phyloP scores from a whole-genome alignment of 2,113 vertebrate genomes.

The Nothobranchius furzeri region DNA sequence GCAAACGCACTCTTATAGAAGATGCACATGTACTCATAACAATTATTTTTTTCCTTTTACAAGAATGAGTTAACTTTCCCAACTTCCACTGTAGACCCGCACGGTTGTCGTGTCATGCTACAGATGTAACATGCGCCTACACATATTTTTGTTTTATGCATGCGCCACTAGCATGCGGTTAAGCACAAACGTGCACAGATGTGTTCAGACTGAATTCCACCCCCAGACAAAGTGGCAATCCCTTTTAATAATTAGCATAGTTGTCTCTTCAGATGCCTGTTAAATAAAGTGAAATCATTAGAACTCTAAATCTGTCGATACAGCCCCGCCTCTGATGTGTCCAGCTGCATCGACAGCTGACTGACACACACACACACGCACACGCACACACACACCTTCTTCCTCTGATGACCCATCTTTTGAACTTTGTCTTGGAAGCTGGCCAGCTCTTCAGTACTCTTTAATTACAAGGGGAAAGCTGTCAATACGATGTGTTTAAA shows the following conservation, averaged over 20 bases:
- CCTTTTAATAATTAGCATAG: slow-evolving; percentile 93
- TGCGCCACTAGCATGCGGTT: not conserved
- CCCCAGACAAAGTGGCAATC: slow-evolving; percentile 76
- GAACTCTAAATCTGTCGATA: slow-evolving; percentile 93
- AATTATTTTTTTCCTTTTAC: not conserved
- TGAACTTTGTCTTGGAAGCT: slow-evolving; percentile 99
- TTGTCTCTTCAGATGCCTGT: slow-evolving; percentile 93
- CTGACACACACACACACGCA: slow-evolving; percentile 45
- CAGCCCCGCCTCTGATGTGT: slow-evolving; percentile 89
- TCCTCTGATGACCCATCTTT: slow-evolving; percentile 98
- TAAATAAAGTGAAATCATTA: slow-evolving; percentile 97
- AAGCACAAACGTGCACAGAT: slow-evolving; percentile 8
- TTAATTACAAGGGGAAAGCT: slow-evolving; percentile 99
- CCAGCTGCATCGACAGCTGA: slow-evolving; percentile 88
- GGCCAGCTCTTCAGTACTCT: slow-evolving; percentile 97
- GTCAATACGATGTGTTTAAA: slow-evolving; percentile 99
- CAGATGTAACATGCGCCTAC: not conserved
- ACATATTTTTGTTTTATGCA: slow-evolving; percentile 15
- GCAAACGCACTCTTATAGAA: slow-evolving; percentile 33
- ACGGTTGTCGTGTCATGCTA: slow-evolving; percentile 3
- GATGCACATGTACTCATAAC: slow-evolving; percentile 1
- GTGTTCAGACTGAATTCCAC: slow-evolving; percentile 35
- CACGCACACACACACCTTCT: slow-evolving; percentile 62
- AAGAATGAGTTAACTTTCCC: not conserved
- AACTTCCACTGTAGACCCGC: not conserved